These are phyloP conservation scores for Nixonia krombeini DNA, from an alignment of 1,140 invertebrate species.

Conservation along the genomic window DNA sequence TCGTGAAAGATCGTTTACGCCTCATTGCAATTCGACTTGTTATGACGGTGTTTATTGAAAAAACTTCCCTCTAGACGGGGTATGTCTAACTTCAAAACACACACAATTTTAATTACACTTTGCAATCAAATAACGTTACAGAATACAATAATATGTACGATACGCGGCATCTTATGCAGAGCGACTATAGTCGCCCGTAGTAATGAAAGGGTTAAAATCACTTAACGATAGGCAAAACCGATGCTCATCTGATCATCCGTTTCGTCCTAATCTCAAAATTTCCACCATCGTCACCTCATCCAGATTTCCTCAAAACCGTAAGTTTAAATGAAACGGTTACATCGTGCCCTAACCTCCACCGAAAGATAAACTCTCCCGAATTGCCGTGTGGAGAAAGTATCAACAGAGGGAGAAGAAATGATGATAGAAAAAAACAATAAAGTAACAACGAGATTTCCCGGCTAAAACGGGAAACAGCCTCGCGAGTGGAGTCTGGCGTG, in stretches of 20 bases:
- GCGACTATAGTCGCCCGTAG: no score
- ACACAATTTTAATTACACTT: no score
- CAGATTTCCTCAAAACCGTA: conserved; percentile 31
- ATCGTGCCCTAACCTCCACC: conserved; percentile 39
- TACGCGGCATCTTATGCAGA: no score
- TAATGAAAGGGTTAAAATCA: conserved; percentile 3
- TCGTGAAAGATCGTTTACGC: no score
- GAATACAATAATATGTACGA: no score
- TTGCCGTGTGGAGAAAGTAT: conserved; percentile 12
- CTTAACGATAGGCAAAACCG: conserved; percentile 10
- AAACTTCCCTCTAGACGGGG: no score
- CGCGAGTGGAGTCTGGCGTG: conserved; percentile 32
- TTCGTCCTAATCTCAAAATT: conserved; percentile 30
- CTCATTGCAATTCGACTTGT: no score
- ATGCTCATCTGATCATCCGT: conserved; percentile 10
- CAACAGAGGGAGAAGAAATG: conserved; percentile 7
- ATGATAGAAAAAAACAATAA: conserved; percentile 23
- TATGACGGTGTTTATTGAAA: no score
- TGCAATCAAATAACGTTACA: no score
- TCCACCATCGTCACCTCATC: conserved; percentile 35
- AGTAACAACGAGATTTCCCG: conserved; percentile 6
- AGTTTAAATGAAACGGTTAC: conserved; percentile 30
- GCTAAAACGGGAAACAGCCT: conserved; percentile 21
- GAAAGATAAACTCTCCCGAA: conserved; percentile 3
- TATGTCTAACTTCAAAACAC: no score